Evolutionary conservation across 2,797 vertebrate species (phyloP), one percentile per base, ranked within the genome.

Genomic region (Orientallactaga sibirica): DNA sequence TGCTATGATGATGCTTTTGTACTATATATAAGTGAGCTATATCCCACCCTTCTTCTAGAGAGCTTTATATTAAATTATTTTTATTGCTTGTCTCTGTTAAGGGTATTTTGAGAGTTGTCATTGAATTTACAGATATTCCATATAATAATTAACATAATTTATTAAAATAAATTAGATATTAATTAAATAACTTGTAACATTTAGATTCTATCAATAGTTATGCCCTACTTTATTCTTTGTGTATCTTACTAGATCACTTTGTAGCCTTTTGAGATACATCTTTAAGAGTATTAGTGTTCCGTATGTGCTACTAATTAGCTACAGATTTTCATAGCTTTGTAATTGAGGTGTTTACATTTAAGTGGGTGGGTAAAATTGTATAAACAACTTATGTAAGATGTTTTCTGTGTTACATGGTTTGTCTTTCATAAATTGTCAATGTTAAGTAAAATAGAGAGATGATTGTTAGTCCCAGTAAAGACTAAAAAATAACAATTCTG

Each of bases 91-190:
- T 90, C 89, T 78, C 62, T 80, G 92, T 66, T 94, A 96, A 96
- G 95, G 90, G 86, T 89, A 95, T 97, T 97, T 97, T 77, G 96
- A 96, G 94, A 96, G 25, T 95, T 97, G 85, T 96, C 94, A 93
- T 76, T 96, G 77, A 95, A 29, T 67, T 92, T 43, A 52, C 58
- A 55, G 73, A 94, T 79, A 96, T 93, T 94, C 2, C 71, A 55
- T 68, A 78, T 94, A 94, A 90, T 87, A 96, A 97, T 93, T 93
- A 89, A 76, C 86, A 82, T 86, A n/a, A n/a, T 76, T 96, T 97
- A 96, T 97, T 95, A 58, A 90, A 97, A n/a, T 68, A 71, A 43
- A 12, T 66, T 78, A 71, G 3, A 84, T 37, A 43, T 64, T 80
- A 22, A 43, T 64, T 80, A 22, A 37, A 61, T 67, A 79, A 97